Percentiles rank a stretch among this genome's conserved stretches.
These are phyloP conservation scores for Ciconia stormi DNA, from an alignment of 2,113 vertebrate genomes.

Conservation along the genomic window DNA sequence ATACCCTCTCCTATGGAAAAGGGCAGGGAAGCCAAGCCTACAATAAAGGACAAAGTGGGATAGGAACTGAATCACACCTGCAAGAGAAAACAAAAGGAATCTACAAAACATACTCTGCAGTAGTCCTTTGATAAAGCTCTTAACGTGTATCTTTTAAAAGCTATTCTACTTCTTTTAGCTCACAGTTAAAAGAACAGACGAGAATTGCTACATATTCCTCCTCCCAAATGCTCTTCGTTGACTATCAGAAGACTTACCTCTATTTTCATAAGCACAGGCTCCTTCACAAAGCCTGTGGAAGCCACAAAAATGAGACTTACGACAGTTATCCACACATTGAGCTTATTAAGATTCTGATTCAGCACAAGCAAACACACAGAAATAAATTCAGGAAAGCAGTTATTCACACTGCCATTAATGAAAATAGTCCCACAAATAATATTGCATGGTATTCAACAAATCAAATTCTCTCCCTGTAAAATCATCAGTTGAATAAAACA, in stretches of 20 bases:
- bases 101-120: background rate
- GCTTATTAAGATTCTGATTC: background rate
- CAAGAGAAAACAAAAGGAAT: background rate
- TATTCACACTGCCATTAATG: background rate
- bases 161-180: background rate
- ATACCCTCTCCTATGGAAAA: background rate
- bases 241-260: background rate
- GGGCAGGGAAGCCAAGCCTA: background rate
- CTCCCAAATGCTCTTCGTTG: background rate
- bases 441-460: background rate
- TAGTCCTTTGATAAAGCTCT: background rate
- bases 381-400: background rate
- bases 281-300: background rate
- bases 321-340: background rate
- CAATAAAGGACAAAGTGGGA: background rate
- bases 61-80: background rate
- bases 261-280: background rate
- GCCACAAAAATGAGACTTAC: background rate
- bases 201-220: background rate
- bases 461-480: background rate
- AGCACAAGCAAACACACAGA: background rate
- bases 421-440: constrained; percentile 2
- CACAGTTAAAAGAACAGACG: background rate
- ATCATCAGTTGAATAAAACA: background rate
- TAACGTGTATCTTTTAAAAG: background rate